Evolutionary conservation across 2,888 invertebrate genomes (phyloP).

Genomic region (Meteorus colon): DNA sequence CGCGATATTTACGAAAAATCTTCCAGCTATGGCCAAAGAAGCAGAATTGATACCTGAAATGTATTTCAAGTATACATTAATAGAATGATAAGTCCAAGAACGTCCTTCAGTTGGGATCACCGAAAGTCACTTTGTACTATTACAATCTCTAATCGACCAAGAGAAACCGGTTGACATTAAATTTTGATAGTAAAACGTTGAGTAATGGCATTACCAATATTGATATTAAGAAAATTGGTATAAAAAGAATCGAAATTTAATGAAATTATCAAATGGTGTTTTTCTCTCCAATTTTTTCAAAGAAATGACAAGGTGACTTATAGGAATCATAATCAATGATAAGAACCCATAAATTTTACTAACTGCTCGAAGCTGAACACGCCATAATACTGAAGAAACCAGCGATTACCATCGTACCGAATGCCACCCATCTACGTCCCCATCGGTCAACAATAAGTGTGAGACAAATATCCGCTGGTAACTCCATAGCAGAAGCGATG

Average conservation of each 20-base stretch:
- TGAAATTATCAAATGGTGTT: too few species aligned
- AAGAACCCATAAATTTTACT: constrained; percentile 50
- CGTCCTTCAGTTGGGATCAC: too few species aligned
- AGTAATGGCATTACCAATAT: too few species aligned
- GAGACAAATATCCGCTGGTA: constrained; percentile 88
- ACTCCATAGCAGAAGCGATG: constrained; percentile 86
- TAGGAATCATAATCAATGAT: background rate
- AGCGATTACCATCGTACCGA: constrained; percentile 86
- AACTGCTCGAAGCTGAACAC: constrained; percentile 83
- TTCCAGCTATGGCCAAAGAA: constrained; percentile 85
- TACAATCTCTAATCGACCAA: too few species aligned
- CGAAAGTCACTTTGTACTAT: too few species aligned
- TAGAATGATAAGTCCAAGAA: background rate
- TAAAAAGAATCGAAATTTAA: too few species aligned
- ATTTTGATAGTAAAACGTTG: too few species aligned
- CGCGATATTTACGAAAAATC: constrained; percentile 91
- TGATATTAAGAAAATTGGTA: too few species aligned
- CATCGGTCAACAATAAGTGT: constrained; percentile 86
- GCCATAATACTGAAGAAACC: constrained; percentile 88
- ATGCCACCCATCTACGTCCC: constrained; percentile 90
- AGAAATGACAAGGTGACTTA: too few species aligned
- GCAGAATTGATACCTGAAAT: constrained; percentile 82
- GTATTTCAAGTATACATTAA: background rate
- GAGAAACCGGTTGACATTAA: too few species aligned
- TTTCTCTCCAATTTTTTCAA: too few species aligned